Evolutionary conservation across 2,797 vertebrate genomes (phyloP), one percentile per base, ranked within the genome.

Genomic region (Rhinatrema bivittatum): DNA sequence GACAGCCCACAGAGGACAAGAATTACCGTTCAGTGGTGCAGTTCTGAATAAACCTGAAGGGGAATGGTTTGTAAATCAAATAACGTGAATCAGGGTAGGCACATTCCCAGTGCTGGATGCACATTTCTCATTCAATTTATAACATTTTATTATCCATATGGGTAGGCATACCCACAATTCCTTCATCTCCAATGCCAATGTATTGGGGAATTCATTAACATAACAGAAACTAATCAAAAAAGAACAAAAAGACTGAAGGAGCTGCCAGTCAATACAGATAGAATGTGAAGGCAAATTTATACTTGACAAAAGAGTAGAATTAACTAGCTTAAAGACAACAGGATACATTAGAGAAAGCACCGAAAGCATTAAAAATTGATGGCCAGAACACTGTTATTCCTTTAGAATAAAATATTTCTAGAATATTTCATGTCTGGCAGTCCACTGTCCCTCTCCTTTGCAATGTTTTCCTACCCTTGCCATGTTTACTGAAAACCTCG

Each of bases 231-330:
- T 62, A 60, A 47, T 62, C 46, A 45, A 57, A 63, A 51, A 66
- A 50, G 9, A 16, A 14, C 36, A 60, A 51, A 66, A 48, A 8
- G n/a, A n/a, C n/a, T 35, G 55, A 42, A 36, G 56, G 52, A 40
- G 40, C 54, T 34, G 47, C 39, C 59, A 66, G 62, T 39, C 59
- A 66, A 62, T 65, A 60, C 61, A 63, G 64, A 70, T 60, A 65
- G 64, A 57, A 53, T 47, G 51, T 58, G 60, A 71, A 55, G 44
- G 63, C 68, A 58, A 66, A 59, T 59, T 61, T 60, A 59, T 55
- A 68, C 66, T 68, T 68, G 76, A 71, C 72, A 70, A 69, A 74
- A 42, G 47, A 43, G 46, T 58, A 58, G 63, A 66, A 79, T 77
- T 76, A 72, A 65, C 24, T 16, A 65, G 63, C 54, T 69, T 60